phyloP scores from a whole-genome alignment of 1,140 invertebrate species.

The Aphelenchoides besseyi region DNA sequence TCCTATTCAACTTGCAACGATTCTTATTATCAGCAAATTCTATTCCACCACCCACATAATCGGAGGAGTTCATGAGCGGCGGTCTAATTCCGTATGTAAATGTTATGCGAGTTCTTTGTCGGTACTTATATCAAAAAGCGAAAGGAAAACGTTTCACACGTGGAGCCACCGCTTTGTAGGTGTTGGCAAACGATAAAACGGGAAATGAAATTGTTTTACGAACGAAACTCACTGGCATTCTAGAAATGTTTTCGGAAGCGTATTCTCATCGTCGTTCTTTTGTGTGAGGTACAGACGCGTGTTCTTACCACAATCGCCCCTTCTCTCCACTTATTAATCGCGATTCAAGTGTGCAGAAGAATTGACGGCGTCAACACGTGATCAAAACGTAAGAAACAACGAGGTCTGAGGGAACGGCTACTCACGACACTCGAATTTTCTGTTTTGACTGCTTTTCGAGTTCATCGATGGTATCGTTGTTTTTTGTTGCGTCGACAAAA shows the following conservation, averaged over 20 bases:
- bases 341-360: background rate
- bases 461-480: no score
- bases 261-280: background rate
- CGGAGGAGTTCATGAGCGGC: no score
- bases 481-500: background rate
- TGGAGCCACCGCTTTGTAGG: background rate
- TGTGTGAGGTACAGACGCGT: background rate
- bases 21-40: no score
- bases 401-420: background rate
- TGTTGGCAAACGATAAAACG: background rate
- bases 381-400: background rate
- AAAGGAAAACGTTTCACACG: background rate
- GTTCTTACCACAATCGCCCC: background rate
- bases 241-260: background rate
- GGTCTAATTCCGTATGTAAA: no score
- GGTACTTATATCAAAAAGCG: background rate
- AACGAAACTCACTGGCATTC: no score
- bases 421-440: no score
- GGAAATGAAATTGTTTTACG: background rate
- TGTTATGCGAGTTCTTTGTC: conserved; percentile 1
- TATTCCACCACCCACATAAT: no score
- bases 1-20: no score
- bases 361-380: background rate
- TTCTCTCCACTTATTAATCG: conserved; percentile 1
- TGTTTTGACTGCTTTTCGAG: no score